phyloP scores from a whole-genome alignment of 1,140 invertebrate species.

The Coptotermes formosanus region DNA sequence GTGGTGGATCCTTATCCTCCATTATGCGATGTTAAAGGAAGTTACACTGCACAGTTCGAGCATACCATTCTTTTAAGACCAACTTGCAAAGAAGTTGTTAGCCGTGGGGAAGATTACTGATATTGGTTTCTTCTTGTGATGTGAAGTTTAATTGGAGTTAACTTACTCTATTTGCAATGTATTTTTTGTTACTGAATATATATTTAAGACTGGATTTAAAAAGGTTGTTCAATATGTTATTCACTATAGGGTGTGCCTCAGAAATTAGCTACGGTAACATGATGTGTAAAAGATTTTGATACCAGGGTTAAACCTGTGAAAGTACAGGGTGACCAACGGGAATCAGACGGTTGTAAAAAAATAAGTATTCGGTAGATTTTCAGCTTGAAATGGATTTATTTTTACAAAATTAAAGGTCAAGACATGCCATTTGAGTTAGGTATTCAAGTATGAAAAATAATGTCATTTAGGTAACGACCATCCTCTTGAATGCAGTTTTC shows the following conservation, averaged over 20 bases:
- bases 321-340: no score
- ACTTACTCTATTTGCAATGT: background rate
- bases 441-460: no score
- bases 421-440: no score
- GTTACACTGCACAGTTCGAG: slow-evolving; percentile 99
- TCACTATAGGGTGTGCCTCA: background rate
- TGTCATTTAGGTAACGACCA: no score
- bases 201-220: background rate
- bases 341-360: no score
- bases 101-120: slow-evolving; percentile 94
- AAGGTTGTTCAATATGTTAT: background rate
- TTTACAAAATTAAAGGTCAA: no score
- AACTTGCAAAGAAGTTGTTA: slow-evolving; percentile 98
- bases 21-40: slow-evolving; percentile 95
- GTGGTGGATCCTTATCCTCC: slow-evolving; percentile 98
- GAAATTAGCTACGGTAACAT: background rate
- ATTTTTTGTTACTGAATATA: background rate
- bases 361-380: no score
- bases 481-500: no score
- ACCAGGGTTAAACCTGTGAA: background rate
- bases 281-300: background rate
- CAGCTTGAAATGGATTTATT: no score
- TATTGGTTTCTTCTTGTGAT: background rate
- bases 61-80: slow-evolving; percentile 97
- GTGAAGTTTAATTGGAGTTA: background rate